Conservation (phyloP, 2,797 vertebrate genomes). For the Paramormyrops hopkinsi region DNA sequence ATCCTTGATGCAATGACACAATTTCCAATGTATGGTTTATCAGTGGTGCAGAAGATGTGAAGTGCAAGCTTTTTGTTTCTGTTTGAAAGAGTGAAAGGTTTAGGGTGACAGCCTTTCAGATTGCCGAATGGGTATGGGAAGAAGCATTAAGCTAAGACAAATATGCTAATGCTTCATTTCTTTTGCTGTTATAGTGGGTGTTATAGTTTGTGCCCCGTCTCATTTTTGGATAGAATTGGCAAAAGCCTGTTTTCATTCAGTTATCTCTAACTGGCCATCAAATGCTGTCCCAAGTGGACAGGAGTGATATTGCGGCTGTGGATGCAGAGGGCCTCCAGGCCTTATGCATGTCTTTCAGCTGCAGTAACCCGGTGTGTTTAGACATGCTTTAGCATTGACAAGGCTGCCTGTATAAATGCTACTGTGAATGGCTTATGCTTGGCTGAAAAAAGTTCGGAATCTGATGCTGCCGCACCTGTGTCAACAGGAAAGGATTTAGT, state of each 20-base stretch:
- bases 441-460: neutral
- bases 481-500: neutral
- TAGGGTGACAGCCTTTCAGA: neutral
- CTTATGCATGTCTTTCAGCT: neutral
- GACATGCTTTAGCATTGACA: neutral
- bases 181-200: neutral
- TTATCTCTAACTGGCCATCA: neutral
- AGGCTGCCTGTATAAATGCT: neutral
- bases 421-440: neutral
- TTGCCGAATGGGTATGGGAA: neutral
- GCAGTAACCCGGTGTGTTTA: neutral
- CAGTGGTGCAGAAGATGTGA: neutral
- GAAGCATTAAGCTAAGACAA: neutral
- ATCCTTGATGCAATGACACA: neutral
- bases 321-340: neutral
- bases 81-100: neutral
- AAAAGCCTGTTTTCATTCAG: neutral
- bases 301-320: neutral
- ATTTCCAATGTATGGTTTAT: neutral
- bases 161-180: neutral
- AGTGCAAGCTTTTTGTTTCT: neutral
- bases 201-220: neutral
- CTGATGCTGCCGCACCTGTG: neutral
- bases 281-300: neutral
- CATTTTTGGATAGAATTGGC: neutral